These are phyloP conservation scores for Microdon myrmicae DNA, from an alignment of 2,888 invertebrate genomes.

Conservation along the genomic window DNA sequence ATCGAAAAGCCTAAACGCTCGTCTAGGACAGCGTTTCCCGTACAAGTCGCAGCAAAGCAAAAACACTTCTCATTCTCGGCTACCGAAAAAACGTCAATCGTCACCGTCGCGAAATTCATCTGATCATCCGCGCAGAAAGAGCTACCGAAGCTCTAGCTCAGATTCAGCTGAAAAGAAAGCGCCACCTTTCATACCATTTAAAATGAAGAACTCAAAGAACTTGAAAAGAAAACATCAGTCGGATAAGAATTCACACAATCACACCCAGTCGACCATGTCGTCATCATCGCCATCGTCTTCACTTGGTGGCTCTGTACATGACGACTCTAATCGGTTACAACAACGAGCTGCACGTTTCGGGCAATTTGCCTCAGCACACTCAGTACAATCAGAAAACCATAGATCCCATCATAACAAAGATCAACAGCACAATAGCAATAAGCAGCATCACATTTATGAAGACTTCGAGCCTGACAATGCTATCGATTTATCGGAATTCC, in stretches of 20 bases:
- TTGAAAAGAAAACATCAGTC: conserved; percentile 64
- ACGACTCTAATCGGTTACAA: conserved; percentile 81
- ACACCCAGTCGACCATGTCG: conserved; percentile 67
- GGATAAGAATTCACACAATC: conserved; percentile 62
- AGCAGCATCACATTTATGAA: conserved; percentile 68
- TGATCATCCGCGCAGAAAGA: conserved; percentile 69
- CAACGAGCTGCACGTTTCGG: conserved; percentile 90
- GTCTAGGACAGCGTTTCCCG: conserved; percentile 69
- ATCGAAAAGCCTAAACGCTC: conserved; percentile 71
- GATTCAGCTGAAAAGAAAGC: conserved; percentile 61
- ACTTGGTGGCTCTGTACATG: conserved; percentile 75
- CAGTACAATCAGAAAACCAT: conserved; percentile 54
- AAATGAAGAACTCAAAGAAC: conserved; percentile 55
- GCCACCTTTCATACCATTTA: conserved; percentile 59
- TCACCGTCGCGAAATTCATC: conserved; percentile 62
- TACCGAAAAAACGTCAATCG: conserved; percentile 48
- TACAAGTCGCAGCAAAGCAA: conserved; percentile 63
- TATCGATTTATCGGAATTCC: conserved; percentile 86
- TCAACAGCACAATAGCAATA: conserved; percentile 32
- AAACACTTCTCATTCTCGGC: conserved; percentile 63
- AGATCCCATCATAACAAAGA: conserved; percentile 10
- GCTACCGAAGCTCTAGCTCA: conserved; percentile 63
- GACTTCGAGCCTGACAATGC: conserved; percentile 73
- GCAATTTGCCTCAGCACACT: conserved; percentile 58
- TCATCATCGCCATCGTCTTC: conserved; percentile 75